Percentiles rank a stretch among this genome's conserved stretches.
These are phyloP conservation scores for Forbesichthys papilliferus DNA, from an alignment of 2,113 vertebrate species.

Conservation along the genomic window DNA sequence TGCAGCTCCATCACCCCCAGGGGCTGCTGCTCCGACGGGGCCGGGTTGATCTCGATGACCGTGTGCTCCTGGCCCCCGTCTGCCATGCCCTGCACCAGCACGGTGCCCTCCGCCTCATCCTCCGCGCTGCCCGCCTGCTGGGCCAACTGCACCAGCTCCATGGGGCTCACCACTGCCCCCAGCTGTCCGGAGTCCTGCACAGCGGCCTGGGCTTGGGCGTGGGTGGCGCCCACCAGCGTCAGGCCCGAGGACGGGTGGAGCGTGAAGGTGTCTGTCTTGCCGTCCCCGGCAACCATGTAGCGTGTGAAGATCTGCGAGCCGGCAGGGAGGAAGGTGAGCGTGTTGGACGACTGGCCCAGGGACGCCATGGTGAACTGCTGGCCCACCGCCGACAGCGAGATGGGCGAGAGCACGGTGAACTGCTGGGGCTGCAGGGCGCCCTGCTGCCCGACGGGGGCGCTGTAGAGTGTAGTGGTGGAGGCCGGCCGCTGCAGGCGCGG, in stretches of 20 bases:
- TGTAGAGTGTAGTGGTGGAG: conserved; percentile 86
- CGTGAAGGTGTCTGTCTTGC: conserved; percentile 85
- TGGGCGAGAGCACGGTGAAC: conserved; percentile 76
- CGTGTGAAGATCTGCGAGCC: conserved; percentile 89
- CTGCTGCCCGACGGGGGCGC: conserved; percentile 80
- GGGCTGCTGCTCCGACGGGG: conserved; percentile 59
- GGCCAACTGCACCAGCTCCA: conserved; percentile 90
- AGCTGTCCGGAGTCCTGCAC: conserved; percentile 85
- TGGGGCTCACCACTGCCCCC: conserved; percentile 81
- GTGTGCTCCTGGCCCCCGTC: conserved; percentile 52
- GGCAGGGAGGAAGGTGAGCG: conserved; percentile 78
- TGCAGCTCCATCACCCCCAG: conserved; percentile 76
- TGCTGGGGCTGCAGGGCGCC: conserved; percentile 69
- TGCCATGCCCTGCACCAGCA: conserved; percentile 51
- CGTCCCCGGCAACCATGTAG: conserved; percentile 80
- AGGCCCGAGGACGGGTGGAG: conserved; percentile 89
- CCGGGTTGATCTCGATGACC: conserved; percentile 91
- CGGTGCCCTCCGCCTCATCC: conserved; percentile 58
- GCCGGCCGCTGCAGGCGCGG: conserved; percentile 90
- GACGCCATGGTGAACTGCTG: conserved; percentile 86
- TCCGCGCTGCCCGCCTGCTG: conserved; percentile 74
- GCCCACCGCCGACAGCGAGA: conserved; percentile 71
- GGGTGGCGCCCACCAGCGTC: conserved; percentile 84
- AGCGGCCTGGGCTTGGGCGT: conserved; percentile 42
- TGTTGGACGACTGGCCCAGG: conserved; percentile 77